Evolutionary conservation across 1,140 invertebrate genomes (phyloP), one percentile per base, ranked within the genome.

Genomic region (Pseudachorutes palmiensis): DNA sequence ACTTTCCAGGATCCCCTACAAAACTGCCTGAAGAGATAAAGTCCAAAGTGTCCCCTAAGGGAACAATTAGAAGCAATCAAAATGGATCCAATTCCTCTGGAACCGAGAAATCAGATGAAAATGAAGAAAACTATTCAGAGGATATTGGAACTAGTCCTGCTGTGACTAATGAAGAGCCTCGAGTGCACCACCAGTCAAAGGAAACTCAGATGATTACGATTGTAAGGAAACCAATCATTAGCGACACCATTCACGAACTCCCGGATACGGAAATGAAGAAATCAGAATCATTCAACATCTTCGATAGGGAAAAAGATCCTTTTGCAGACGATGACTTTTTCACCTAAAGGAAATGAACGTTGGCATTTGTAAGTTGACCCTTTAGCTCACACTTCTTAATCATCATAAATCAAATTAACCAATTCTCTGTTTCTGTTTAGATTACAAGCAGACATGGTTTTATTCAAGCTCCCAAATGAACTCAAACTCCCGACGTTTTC

Each of bases 251-350:
- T 26, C 51, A 55, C 24, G 51, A 55, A 55, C 14, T 55, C 5
- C 51, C 51, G 3, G 55, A 29, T 29, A 29, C 26, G 19, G 58
- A 62, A n/a, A 70, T 74, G 72, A 74, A 74, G 64, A 74, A 74
- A 48, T 70, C 68, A 24, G 70, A 74, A 26, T 74, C 72, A 1
- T 74, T 66, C 48, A 71, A 71, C 61, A 74, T 74, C 63, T 74
- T 74, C 57, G 57, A 71, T 22, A 63, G 66, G 41, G 64, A 51
- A 24, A 65, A 62, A 32, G 72, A 74, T 66, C 72, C 72, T 29
- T 74, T 74, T 62, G 72, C 51, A 1, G 70, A 74, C 31, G 72
- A 74, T 62, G 70, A 71, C 63, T 74, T 74, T 58, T 71, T 71
- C 49, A 33, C 51, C 16, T 71, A 31, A 68, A n/a, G n/a, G n/a